These are phyloP conservation scores for Spilosoma lubricipeda DNA, from an alignment of 2,888 invertebrate genomes.

Conservation along the genomic window DNA sequence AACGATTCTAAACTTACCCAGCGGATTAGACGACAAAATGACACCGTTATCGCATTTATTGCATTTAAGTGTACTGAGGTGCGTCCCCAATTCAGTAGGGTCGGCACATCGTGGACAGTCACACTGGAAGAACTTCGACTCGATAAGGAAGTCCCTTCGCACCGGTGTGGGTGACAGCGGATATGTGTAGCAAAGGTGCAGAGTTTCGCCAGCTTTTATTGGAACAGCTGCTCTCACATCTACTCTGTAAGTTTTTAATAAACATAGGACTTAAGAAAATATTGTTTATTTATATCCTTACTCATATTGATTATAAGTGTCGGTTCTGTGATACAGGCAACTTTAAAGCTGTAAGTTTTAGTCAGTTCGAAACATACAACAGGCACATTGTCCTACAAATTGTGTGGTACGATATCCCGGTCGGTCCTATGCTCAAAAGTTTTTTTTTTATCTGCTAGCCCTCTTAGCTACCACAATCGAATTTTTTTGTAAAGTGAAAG, in stretches of 20 bases:
- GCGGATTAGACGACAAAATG: conserved; percentile 87
- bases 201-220: conserved; percentile 87
- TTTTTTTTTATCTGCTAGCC: no score
- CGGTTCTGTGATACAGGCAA: no score
- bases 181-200: conserved; percentile 92
- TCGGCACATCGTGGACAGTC: conserved; percentile 91
- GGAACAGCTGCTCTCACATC: conserved; percentile 89
- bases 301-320: no score
- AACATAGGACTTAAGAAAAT: neutral
- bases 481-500: no score
- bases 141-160: conserved; percentile 89
- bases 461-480: no score
- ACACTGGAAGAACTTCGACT: conserved; percentile 93
- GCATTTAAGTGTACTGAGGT: conserved; percentile 93
- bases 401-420: no score
- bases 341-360: no score
- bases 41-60: conserved; percentile 91
- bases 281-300: neutral
- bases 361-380: no score
- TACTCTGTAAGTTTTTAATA: conserved; percentile 79
- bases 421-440: no score
- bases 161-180: conserved; percentile 90
- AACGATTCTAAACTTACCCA: conserved; percentile 81
- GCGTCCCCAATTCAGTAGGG: conserved; percentile 92
- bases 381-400: no score